Evolutionary conservation across 1,140 invertebrate genomes (phyloP), one percentile per base, ranked within the genome.

Genomic region (Fopius arisanus): DNA sequence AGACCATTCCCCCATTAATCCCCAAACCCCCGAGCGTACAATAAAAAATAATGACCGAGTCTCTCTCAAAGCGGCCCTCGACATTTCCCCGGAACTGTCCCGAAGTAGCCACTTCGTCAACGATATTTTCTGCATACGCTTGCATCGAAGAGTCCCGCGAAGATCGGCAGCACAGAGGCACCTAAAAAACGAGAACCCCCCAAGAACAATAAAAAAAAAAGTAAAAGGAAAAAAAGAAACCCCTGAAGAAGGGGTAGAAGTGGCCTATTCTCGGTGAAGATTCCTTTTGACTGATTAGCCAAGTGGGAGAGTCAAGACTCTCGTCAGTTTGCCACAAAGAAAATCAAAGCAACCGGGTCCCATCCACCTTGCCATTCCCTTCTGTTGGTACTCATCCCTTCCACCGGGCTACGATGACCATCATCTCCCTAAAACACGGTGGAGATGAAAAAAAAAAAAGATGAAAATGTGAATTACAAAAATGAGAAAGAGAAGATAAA

Each of bases 11-110:
- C 7, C 16, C 43, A 48, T n/a, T n/a, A 48, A 12, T n/a, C 14
- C 2, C 14, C 54, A 23, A 59, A 68, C 78, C 77, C 82, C 76
- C 82, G 81, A 81, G 80, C 81, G 82, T 82, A 80, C 81, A 80
- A 82, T 80, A 82, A 78, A 79, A 81, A 82, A 78, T 84, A 84
- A 84, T 84, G 83, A 84, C 80, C 78, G 72, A 72, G 72, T 81
- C 78, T 79, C 79, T 79, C 73, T 82, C 83, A 84, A 84, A 84
- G 82, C 72, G 74, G 70, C 51, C 78, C 81, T 83, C 78, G 77
- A 82, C 80, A 41, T 31, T 41, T 23, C 48, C 67, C 14, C 48
- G 5, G 12, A 31, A n/a, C 9, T 29, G 65, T 16, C 10, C 29
- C 68, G 82, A 79, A 82, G 82, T 81, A 77, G 80, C 67, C 78